phyloP scores from a whole-genome alignment of 1,140 invertebrate genomes.

The Colletes latitarsis region DNA sequence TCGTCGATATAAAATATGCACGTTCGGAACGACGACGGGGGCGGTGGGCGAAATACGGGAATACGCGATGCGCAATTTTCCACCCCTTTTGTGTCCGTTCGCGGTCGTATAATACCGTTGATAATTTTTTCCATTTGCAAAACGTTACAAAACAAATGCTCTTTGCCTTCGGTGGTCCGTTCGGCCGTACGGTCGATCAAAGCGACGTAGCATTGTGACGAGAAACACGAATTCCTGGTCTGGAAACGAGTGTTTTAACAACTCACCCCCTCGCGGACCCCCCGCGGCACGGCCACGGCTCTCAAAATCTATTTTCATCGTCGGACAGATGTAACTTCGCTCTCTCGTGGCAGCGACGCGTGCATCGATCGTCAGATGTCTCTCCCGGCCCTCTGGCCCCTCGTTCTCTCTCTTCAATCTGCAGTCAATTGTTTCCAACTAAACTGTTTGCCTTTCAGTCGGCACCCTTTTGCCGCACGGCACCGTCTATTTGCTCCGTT shows the following conservation, averaged over 20 bases:
- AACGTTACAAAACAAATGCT: conserved; percentile 58
- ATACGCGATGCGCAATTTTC: conserved; percentile 31
- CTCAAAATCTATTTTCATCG: conserved; percentile 78
- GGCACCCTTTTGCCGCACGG: conserved; percentile 77
- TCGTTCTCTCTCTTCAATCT: conserved; percentile 78
- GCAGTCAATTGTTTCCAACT: conserved; percentile 82
- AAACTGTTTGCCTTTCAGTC: conserved; percentile 82
- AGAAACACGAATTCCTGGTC: conserved; percentile 68
- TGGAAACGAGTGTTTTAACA: conserved; percentile 71
- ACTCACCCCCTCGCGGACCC: conserved; percentile 37
- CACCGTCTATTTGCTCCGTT: conserved; percentile 78
- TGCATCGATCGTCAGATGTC: conserved; percentile 78
- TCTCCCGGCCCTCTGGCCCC: conserved; percentile 49
- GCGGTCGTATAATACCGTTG: conserved; percentile 58
- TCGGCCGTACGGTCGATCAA: conserved; percentile 54
- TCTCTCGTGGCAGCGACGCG: conserved; percentile 71
- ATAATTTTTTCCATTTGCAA: conserved; percentile 64
- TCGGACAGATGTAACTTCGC: conserved; percentile 74
- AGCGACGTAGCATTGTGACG: conserved; percentile 62
- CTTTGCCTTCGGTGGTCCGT: conserved; percentile 53
- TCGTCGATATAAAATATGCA: conserved; percentile 57
- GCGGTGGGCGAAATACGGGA: neutral
- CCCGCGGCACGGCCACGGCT: conserved; percentile 54
- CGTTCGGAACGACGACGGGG: neutral
- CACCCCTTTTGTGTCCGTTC: conserved; percentile 23